Conservation (phyloP, 1,140 invertebrate genomes). For the Agrypnia vestita region DNA sequence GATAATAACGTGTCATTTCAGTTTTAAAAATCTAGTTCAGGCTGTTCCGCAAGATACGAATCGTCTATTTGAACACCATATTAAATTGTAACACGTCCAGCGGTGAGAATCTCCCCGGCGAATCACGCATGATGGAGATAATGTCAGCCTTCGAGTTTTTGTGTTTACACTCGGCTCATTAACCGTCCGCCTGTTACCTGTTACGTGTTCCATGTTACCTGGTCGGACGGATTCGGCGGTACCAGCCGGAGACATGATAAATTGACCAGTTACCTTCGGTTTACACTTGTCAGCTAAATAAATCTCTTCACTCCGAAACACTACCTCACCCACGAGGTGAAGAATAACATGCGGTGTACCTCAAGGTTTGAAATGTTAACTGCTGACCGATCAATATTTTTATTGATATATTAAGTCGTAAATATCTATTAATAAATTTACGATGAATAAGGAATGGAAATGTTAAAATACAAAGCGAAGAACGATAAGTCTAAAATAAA, state of each 20-base stretch:
- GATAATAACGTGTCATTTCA: no score
- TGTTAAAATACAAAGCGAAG: no score
- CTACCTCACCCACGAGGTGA: no score
- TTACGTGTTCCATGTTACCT: not conserved
- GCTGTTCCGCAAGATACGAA: slow-evolving; percentile 3
- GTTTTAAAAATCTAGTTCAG: not conserved
- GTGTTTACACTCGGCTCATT: slow-evolving; percentile 28
- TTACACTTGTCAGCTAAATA: slow-evolving; percentile 20
- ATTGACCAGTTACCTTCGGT: not conserved
- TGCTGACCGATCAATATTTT: no score
- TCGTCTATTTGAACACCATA: slow-evolving; percentile 14
- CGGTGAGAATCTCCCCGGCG: slow-evolving; percentile 4
- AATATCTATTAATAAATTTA: no score
- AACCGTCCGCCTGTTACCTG: not conserved
- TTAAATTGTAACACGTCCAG: slow-evolving; percentile 25
- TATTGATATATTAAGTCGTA: no score
- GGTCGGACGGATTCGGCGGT: not conserved
- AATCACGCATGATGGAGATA: slow-evolving; percentile 16
- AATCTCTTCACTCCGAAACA: not conserved
- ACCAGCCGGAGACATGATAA: slow-evolving; percentile 17
- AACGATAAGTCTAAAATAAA: no score
- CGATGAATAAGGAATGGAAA: no score
- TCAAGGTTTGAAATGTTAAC: no score
- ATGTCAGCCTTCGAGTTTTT: slow-evolving; percentile 3
- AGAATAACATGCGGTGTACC: no score